phyloP scores from a whole-genome alignment of 2,888 invertebrate species.

The Drosophila imparisetae region DNA sequence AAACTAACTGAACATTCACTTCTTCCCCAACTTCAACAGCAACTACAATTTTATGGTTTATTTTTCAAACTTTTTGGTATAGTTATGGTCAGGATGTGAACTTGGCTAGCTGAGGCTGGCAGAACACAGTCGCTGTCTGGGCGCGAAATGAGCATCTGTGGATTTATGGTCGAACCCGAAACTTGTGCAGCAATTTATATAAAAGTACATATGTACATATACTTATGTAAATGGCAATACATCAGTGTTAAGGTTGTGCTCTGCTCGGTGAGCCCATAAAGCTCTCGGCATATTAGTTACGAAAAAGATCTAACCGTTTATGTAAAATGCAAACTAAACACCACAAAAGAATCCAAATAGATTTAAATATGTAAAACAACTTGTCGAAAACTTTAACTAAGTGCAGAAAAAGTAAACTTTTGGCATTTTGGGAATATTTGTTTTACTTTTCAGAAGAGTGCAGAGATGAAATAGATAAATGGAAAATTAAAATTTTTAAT shows the following conservation, averaged over 20 bases:
- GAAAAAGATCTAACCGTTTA: not conserved
- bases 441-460: not conserved
- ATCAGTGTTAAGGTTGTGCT: constrained; percentile 34
- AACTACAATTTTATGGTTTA: constrained; percentile 13
- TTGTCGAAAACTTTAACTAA: not conserved
- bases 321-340: not conserved
- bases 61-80: constrained; percentile 8
- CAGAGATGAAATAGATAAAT: not conserved
- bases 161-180: constrained; percentile 46
- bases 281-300: not conserved
- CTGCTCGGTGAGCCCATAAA: not conserved
- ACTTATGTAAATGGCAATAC: constrained; percentile 35
- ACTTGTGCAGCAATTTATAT: constrained; percentile 17
- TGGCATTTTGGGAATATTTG: not conserved
- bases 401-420: not conserved
- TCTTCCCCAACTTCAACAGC: constrained; percentile 8
- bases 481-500: not conserved
- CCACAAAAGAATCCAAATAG: not conserved
- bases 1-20: constrained; percentile 43
- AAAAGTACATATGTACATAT: constrained; percentile 4
- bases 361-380: not conserved
- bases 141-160: constrained; percentile 37
- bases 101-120: constrained; percentile 25
- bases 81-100: constrained; percentile 29
- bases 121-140: constrained; percentile 35